Evolutionary conservation across 2,888 invertebrate genomes (phyloP).

Genomic region (Plebejus melissa): DNA sequence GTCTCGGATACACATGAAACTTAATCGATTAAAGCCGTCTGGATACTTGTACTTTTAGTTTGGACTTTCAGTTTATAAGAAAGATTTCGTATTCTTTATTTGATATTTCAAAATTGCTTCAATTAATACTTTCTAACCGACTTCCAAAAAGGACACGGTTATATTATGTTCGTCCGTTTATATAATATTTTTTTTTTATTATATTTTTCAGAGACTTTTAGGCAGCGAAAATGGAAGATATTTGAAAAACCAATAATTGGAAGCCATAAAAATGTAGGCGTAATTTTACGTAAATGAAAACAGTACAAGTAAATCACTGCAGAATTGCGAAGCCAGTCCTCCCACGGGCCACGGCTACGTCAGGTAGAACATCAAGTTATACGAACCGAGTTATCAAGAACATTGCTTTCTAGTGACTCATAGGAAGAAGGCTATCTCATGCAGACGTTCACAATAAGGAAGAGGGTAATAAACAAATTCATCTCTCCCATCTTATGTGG

Average conservation of each 20-base stretch:
- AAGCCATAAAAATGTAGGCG: not conserved
- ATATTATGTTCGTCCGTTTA: no score
- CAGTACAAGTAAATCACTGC: conserved; percentile 28
- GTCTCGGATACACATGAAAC: conserved; percentile 24
- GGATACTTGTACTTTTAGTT: conserved; percentile 3
- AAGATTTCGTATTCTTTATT: not conserved
- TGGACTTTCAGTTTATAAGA: not conserved
- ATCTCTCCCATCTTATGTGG: conserved; percentile 76
- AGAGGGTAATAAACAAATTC: conserved; percentile 79
- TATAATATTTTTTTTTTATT: not conserved
- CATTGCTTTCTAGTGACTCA: conserved; percentile 78
- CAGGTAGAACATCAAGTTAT: conserved; percentile 54
- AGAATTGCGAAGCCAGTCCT: conserved; percentile 42
- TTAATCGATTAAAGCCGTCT: conserved; percentile 25
- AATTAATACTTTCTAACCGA: no score
- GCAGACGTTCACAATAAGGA: conserved; percentile 79
- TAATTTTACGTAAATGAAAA: conserved; percentile 27
- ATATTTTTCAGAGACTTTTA: not conserved
- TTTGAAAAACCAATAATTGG: not conserved
- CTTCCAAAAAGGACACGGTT: no score
- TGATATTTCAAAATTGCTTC: not conserved
- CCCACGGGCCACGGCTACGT: conserved; percentile 47
- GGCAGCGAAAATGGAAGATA: not conserved
- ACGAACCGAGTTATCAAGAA: conserved; percentile 68
- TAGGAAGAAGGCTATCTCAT: conserved; percentile 77